A percentile compares a stretch with the other conserved stretches of the same genome.
These are phyloP conservation scores for Euwallacea similis DNA, from an alignment of 1,140 invertebrate genomes.

Conservation along the genomic window DNA sequence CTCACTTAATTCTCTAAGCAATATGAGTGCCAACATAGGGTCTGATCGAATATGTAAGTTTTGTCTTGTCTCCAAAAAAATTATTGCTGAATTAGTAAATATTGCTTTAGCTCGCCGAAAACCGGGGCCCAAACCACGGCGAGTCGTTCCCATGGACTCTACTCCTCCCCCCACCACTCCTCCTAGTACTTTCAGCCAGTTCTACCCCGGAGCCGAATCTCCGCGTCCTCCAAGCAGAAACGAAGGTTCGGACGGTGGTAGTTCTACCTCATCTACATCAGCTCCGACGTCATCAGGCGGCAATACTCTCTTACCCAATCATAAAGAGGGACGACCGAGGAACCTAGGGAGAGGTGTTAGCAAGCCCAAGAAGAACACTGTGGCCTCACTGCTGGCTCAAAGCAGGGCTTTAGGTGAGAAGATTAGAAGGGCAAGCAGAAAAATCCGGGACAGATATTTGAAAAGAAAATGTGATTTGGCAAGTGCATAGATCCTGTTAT, in stretches of 20 bases:
- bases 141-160: constrained; percentile 62
- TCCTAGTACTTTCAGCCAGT: constrained; percentile 58
- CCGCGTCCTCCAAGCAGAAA: constrained; percentile 60
- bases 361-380: constrained; percentile 89
- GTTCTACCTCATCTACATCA: constrained; percentile 59
- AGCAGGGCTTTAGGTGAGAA: constrained; percentile 70
- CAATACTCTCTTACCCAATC: constrained; percentile 49
- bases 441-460: too few relatives aligned
- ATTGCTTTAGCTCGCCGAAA: constrained; percentile 64
- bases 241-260: constrained; percentile 59
- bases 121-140: constrained; percentile 70
- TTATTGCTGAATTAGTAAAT: background rate
- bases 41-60: constrained; percentile 59
- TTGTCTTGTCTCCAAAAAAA: background rate
- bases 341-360: constrained; percentile 82
- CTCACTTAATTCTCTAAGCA: constrained; percentile 61
- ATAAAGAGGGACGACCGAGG: constrained; percentile 74
- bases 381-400: constrained; percentile 82
- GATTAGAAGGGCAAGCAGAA: too few relatives aligned
- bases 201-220: constrained; percentile 61
- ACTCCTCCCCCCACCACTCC: constrained; percentile 55
- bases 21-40: constrained; percentile 56
- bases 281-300: constrained; percentile 24
- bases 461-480: too few relatives aligned
- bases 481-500: too few relatives aligned